phyloP scores from a whole-genome alignment of 2,797 vertebrate species.

The Danio kyathit region DNA sequence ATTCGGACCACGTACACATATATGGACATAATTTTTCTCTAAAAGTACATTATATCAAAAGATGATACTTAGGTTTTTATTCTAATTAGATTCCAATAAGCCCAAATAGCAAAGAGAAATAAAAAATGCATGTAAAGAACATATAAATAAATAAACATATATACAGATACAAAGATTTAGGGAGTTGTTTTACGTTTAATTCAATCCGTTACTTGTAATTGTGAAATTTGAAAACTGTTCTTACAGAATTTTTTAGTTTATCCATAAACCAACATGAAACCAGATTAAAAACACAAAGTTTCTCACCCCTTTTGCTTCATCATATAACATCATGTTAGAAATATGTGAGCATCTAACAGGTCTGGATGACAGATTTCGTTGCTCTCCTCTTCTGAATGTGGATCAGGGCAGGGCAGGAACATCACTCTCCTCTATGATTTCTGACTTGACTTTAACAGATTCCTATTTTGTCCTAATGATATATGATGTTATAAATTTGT shows the following conservation, averaged over 20 bases:
- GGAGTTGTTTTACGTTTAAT: background rate
- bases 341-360: background rate
- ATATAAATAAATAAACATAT: no score
- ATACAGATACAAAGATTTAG: background rate
- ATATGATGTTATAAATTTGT: no score
- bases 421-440: slow-evolving; percentile 5
- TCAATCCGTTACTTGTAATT: no score
- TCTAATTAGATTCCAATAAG: no score
- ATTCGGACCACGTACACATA: no score
- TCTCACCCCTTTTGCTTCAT: background rate
- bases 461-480: no score
- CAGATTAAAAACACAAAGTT: background rate
- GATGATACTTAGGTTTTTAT: no score
- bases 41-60: no score
- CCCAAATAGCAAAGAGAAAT: no score
- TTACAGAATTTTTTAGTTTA: background rate
- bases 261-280: background rate
- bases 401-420: background rate
- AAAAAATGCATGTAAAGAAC: no score
- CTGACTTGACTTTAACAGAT: slow-evolving; percentile 17
- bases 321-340: slow-evolving; percentile 6
- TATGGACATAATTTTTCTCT: no score
- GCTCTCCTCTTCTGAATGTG: background rate
- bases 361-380: background rate
- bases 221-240: background rate